These are phyloP conservation scores for Cephalopterus ornatus DNA, from an alignment of 2,113 vertebrate genomes.

Conservation along the genomic window DNA sequence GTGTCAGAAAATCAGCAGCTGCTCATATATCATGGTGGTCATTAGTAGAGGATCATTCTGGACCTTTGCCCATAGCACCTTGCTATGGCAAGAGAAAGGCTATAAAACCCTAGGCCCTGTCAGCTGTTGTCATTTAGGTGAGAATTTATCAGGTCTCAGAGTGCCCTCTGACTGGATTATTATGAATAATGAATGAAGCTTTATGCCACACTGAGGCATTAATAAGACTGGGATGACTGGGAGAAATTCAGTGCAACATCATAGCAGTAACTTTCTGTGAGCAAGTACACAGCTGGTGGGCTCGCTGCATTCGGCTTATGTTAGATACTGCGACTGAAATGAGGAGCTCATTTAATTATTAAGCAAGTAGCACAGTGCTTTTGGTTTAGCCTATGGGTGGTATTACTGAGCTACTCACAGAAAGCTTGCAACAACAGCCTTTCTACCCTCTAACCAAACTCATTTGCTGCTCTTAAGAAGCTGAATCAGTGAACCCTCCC, in stretches of 20 bases:
- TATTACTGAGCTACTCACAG: not conserved
- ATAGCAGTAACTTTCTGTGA: constrained; percentile 68
- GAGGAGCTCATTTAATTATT: constrained; percentile 52
- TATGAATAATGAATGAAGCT: constrained; percentile 99
- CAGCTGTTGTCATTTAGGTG: constrained; percentile 96
- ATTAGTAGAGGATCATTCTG: constrained; percentile 86
- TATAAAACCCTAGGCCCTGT: constrained; percentile 91
- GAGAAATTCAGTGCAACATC: constrained; percentile 70
- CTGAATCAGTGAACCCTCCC: not conserved
- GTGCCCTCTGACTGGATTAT: constrained; percentile 90
- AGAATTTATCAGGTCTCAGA: constrained; percentile 91
- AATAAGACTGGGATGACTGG: constrained; percentile 89
- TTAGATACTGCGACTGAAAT: not conserved
- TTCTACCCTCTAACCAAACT: not conserved
- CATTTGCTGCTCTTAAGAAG: not conserved
- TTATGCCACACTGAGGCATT: constrained; percentile 86
- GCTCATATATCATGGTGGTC: constrained; percentile 89
- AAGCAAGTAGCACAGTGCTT: not conserved
- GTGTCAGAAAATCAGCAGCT: constrained; percentile 80
- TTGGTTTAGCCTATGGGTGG: constrained; percentile 43
- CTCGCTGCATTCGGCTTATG: constrained; percentile 20
- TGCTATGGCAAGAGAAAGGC: constrained; percentile 79
- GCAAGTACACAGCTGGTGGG: constrained; percentile 67
- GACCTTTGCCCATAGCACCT: constrained; percentile 88
- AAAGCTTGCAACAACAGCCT: not conserved